These are phyloP conservation scores for Agrilus mali DNA, from an alignment of 2,888 invertebrate genomes.

Conservation along the genomic window DNA sequence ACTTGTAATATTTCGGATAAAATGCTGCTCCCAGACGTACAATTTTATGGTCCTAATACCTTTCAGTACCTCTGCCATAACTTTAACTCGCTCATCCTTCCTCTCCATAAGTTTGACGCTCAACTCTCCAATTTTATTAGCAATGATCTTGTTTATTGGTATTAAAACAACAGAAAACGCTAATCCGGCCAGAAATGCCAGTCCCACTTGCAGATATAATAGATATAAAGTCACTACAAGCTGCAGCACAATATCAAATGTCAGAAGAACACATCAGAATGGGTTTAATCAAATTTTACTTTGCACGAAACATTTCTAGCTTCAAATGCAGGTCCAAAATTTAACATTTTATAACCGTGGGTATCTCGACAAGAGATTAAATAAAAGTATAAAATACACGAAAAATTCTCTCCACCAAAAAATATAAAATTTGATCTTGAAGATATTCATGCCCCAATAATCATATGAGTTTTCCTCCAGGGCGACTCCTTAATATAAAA, in stretches of 20 bases:
- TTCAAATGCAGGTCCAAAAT: conserved; percentile 1
- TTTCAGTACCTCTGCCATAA: conserved; percentile 74
- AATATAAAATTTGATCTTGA: no score
- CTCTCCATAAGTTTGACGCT: conserved; percentile 80
- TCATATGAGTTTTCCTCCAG: no score
- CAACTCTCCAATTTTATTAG: conserved; percentile 74
- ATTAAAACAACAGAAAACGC: conserved; percentile 76
- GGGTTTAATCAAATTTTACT: no score
- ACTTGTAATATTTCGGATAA: conserved; percentile 58
- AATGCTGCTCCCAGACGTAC: conserved; percentile 88
- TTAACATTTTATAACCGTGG: not conserved
- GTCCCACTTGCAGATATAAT: conserved; percentile 77
- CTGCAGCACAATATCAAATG: conserved; percentile 37
- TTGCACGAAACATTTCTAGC: not conserved
- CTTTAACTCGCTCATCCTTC: conserved; percentile 81
- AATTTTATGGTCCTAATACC: conserved; percentile 86
- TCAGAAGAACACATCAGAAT: no score
- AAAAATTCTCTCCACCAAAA: no score
- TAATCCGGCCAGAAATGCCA: conserved; percentile 84
- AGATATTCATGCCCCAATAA: no score
- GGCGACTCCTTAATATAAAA: no score
- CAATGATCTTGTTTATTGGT: conserved; percentile 84
- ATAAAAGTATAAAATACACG: no score
- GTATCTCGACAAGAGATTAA: no score
- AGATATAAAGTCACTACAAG: conserved; percentile 69